A percentile compares a stretch with the other conserved stretches of the same genome.
Conservation (phyloP, 2,113 vertebrate species). For the Diphyllodes magnificus region DNA sequence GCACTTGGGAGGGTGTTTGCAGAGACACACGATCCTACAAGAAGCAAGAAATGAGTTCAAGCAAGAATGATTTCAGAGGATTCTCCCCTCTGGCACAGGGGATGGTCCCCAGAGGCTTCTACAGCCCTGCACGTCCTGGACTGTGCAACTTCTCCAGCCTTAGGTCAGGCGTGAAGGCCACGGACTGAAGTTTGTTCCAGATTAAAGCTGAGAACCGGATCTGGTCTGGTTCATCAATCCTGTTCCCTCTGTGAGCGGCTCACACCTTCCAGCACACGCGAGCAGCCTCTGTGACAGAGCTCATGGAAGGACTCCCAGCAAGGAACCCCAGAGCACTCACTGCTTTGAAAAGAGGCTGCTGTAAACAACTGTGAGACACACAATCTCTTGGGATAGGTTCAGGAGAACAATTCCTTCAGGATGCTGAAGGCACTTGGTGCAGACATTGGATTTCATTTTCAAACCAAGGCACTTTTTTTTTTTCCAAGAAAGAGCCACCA, state of each 20-base stretch:
- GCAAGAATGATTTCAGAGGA: neutral
- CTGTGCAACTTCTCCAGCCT: neutral
- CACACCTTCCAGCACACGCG: neutral
- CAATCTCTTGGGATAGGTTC: neutral
- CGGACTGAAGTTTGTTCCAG: neutral
- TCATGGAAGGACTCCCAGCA: neutral
- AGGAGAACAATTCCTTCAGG: neutral
- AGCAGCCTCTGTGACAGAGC: neutral
- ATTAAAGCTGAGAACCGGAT: neutral
- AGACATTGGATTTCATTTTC: neutral
- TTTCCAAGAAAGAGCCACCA: neutral
- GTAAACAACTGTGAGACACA: neutral
- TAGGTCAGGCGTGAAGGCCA: neutral
- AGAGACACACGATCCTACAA: neutral
- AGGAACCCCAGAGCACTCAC: neutral
- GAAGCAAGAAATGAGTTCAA: neutral
- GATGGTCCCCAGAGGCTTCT: neutral
- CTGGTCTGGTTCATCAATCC: neutral
- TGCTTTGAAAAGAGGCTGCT: neutral
- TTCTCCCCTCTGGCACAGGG: neutral
- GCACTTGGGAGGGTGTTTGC: neutral
- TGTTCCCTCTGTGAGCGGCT: neutral
- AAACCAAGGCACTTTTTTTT: neutral
- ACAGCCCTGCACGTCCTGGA: neutral
- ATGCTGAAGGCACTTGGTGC: neutral